Evolutionary conservation across 1,140 invertebrate species (phyloP).

Genomic region (Hyposmocoma kahamanoa): DNA sequence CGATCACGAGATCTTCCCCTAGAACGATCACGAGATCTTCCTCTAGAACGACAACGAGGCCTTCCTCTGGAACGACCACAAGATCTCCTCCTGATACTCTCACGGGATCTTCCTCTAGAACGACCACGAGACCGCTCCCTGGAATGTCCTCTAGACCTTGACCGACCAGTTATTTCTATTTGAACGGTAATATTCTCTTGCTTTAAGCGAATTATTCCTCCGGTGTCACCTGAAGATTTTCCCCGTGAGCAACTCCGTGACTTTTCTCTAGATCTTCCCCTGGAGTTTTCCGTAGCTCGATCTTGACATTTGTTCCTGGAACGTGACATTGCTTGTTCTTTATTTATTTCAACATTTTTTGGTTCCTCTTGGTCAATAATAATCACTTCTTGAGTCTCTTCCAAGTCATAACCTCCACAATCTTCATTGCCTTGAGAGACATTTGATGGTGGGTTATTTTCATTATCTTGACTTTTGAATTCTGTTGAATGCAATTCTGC

Average conservation of each 20-base stretch:
- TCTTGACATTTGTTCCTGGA: not conserved
- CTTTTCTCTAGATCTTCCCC: not conserved
- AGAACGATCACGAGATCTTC: not conserved
- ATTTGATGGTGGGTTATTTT: no score
- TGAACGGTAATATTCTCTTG: not conserved
- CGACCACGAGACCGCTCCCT: conserved; percentile 3
- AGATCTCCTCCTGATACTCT: not conserved
- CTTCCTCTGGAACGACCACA: not conserved
- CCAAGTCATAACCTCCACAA: no score
- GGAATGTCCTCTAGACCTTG: not conserved
- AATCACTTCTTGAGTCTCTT: no score
- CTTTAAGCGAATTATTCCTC: not conserved
- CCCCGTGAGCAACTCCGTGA: not conserved
- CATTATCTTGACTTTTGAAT: no score
- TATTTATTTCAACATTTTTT: no score
- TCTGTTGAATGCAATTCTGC: no score
- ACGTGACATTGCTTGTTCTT: no score
- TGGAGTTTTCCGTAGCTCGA: not conserved
- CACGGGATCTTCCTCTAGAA: conserved; percentile 3
- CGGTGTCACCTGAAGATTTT: not conserved
- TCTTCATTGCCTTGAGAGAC: no score
- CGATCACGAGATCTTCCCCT: not conserved
- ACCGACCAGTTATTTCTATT: not conserved
- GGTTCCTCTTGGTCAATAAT: no score
- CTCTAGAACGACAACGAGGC: not conserved